Conservation (phyloP, 2,113 vertebrate species). For the Felis catus region F.catus_Fca126_mat1.0 CM031411.1:13879001-13879500, state of each 20-base stretch:
- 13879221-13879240: constrained; percentile 82
- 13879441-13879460: background rate
- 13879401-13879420: background rate
- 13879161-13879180: constrained; percentile 84
- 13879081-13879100: constrained; percentile 75
- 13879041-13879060: constrained; percentile 6
- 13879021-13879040: constrained; percentile 51
- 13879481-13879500: background rate
- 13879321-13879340: constrained; percentile 34
- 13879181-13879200: constrained; percentile 78
- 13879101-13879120: constrained; percentile 75
- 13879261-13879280: constrained; percentile 82
- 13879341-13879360: background rate
- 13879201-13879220: constrained; percentile 76
- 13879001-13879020: constrained; percentile 58
- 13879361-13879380: background rate
- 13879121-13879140: constrained; percentile 65
- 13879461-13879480: background rate
- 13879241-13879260: constrained; percentile 79
- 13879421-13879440: background rate
- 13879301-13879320: constrained; percentile 74
- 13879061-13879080: constrained; percentile 58
- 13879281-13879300: constrained; percentile 68
- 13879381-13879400: background rate
- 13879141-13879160: constrained; percentile 77